Conservation (phyloP, 35 echinoderm and acorn worm species). For the Apostichopus japonicus region DNA sequence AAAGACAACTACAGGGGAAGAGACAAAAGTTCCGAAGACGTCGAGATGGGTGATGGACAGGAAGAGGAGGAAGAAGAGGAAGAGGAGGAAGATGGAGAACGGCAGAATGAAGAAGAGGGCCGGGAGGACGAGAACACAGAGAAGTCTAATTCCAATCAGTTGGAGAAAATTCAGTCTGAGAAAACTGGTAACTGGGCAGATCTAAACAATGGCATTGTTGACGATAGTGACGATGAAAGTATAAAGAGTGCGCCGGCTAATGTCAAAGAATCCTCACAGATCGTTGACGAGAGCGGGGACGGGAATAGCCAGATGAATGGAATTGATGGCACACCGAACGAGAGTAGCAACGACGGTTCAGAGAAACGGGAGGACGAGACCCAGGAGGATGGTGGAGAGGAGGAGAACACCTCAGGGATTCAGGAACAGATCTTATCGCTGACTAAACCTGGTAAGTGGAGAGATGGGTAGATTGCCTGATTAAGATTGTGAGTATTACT, state of each 20-base stretch:
- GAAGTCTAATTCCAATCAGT: background rate
- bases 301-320: slow-evolving; percentile 7
- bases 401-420: background rate
- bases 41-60: background rate
- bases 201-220: background rate
- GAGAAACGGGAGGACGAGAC: background rate
- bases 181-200: background rate
- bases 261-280: background rate
- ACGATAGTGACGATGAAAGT: slow-evolving; percentile 75
- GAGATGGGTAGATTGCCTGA: too few species aligned
- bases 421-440: background rate
- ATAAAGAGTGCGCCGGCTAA: slow-evolving; percentile 69
- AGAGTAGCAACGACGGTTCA: slow-evolving; percentile 17
- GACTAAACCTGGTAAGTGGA: background rate
- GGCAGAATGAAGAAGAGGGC: background rate
- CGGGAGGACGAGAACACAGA: background rate
- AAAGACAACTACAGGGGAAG: background rate
- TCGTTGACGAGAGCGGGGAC: background rate
- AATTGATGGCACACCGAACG: background rate
- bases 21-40: background rate
- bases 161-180: background rate
- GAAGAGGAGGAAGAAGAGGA: slow-evolving; percentile 20
- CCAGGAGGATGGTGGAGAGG: slow-evolving; percentile 33
- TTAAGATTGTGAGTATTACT: too few species aligned
- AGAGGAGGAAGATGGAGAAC: background rate